These are phyloP conservation scores for Balearica regulorum DNA, from an alignment of 2,797 vertebrate genomes.

Conservation along the genomic window DNA sequence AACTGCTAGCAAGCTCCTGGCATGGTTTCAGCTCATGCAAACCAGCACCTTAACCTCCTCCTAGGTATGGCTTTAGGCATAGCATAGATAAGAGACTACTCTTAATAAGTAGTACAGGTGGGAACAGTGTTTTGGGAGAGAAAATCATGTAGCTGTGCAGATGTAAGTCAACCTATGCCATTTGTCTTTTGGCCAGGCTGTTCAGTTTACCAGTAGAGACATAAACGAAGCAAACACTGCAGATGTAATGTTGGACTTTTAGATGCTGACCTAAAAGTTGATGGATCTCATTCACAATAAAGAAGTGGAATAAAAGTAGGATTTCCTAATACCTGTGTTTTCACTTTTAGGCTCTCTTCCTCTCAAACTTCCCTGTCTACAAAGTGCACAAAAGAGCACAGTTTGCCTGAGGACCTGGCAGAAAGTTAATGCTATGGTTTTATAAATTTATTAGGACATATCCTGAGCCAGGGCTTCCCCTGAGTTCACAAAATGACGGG, in stretches of 20 bases:
- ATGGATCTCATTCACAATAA: neutral
- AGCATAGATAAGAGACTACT: neutral
- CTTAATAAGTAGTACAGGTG: neutral
- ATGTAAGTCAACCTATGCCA: neutral
- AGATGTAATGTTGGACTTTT: rapidly evolving
- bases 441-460: neutral
- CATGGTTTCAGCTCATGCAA: neutral
- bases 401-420: neutral
- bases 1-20: neutral
- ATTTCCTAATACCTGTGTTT: neutral
- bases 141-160: neutral
- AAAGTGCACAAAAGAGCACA: neutral
- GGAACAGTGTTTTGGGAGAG: neutral
- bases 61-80: neutral
- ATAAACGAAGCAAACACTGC: neutral
- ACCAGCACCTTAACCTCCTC: neutral
- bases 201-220: neutral
- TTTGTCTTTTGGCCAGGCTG: neutral
- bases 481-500: neutral
- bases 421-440: neutral
- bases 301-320: neutral
- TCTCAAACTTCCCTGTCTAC: neutral
- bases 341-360: neutral
- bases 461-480: neutral
- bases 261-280: neutral